Evolutionary conservation across 2,888 invertebrate species (phyloP).

Genomic region (Pterostichus niger): DNA sequence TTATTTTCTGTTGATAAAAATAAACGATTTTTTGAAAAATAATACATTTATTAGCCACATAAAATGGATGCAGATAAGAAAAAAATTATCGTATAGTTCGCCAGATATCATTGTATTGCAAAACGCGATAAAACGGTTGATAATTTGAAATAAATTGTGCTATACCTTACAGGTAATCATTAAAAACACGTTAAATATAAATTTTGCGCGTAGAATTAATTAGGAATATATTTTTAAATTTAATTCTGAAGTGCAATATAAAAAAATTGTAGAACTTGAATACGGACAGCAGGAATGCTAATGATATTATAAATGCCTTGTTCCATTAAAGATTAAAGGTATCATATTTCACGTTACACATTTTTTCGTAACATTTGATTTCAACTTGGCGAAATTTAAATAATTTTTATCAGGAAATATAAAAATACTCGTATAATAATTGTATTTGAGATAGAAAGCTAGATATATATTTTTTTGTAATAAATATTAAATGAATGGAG

Average conservation of each 20-base stretch:
- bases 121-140: neutral
- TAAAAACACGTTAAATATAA: constrained; percentile 15
- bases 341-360: no score
- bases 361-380: neutral
- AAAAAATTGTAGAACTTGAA: neutral
- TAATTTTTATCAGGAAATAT: no score
- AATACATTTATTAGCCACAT: neutral
- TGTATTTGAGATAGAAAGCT: no score
- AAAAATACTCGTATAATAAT: no score
- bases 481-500: no score
- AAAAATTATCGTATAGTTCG: neutral
- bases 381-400: neutral
- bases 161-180: constrained; percentile 18
- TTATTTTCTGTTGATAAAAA: no score
- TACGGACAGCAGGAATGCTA: no score
- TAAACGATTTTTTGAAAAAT: no score
- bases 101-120: constrained; percentile 1
- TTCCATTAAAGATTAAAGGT: neutral
- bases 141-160: constrained; percentile 40
- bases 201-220: constrained; percentile 8
- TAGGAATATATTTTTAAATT: constrained; percentile 4
- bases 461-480: no score
- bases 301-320: neutral
- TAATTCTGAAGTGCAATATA: constrained; percentile 28
- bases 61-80: neutral